Conservation (phyloP, 1,140 invertebrate genomes). For the Euborellia annulipes region DNA sequence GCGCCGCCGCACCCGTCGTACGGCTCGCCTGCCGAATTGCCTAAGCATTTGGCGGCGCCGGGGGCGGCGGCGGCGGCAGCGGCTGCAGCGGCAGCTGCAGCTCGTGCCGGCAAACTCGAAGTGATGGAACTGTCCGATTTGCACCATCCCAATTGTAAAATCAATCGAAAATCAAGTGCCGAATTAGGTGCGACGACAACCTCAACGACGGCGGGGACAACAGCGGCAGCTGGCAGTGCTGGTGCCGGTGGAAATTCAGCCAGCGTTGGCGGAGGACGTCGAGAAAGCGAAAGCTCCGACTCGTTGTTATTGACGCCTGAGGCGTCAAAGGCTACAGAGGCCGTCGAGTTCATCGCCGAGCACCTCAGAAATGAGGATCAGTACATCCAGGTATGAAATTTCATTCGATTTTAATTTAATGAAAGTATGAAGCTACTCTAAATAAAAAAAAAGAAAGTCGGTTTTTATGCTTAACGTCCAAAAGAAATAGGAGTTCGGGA, state of each 20-base stretch:
- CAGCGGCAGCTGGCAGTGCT: constrained; percentile 28
- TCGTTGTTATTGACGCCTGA: constrained; percentile 78
- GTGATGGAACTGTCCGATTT: constrained; percentile 87
- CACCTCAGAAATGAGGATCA: constrained; percentile 92
- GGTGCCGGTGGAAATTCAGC: constrained; percentile 26
- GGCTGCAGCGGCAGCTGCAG: constrained; percentile 19
- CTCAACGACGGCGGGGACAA: too few species aligned
- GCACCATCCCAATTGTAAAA: constrained; percentile 90
- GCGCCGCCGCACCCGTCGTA: constrained; percentile 62
- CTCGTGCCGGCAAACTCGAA: constrained; percentile 65
- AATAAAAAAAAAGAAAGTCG: too few species aligned
- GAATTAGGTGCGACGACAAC: constrained; percentile 28
- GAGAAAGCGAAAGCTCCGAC: constrained; percentile 82
- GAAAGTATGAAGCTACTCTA: neutral
- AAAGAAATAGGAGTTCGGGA: constrained; percentile 3
- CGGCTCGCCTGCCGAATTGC: constrained; percentile 60
- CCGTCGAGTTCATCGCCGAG: constrained; percentile 95
- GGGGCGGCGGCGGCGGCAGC: constrained; percentile 3
- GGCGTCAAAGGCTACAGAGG: constrained; percentile 88
- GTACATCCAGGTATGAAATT: constrained; percentile 75
- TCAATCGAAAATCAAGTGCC: constrained; percentile 66
- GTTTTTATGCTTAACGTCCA: constrained; percentile 4
- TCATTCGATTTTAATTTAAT: too few species aligned
- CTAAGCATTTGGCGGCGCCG: constrained; percentile 47
- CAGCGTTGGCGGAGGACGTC: constrained; percentile 39